Percentiles rank a stretch among this genome's conserved stretches.
Evolutionary conservation across 1,140 invertebrate species (phyloP).

Genomic region (Mya arenaria): DNA sequence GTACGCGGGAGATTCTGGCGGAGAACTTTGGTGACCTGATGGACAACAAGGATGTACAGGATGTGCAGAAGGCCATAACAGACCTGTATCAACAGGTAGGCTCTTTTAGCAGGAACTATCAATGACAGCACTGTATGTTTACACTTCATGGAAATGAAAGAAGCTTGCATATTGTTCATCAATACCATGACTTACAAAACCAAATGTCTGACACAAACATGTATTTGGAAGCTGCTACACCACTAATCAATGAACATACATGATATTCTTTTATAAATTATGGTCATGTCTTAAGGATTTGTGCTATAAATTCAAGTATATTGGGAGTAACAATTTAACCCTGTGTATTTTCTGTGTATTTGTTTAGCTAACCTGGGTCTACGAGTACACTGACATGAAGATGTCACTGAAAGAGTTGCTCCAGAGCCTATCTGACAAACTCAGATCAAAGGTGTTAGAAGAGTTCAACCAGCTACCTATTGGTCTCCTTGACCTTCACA

Average conservation of each 20-base stretch:
- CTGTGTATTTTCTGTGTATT: no score
- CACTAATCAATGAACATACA: no score
- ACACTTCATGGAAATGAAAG: no score
- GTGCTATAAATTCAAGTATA: no score
- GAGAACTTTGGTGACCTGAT: slow-evolving; percentile 62
- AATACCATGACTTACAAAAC: no score
- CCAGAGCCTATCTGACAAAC: slow-evolving; percentile 50
- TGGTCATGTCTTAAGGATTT: no score
- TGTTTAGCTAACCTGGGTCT: slow-evolving; percentile 57
- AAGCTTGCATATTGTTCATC: no score
- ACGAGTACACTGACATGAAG: slow-evolving; percentile 62
- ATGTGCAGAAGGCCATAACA: slow-evolving; percentile 48
- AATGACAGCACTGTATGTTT: no score
- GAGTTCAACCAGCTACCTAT: slow-evolving; percentile 68
- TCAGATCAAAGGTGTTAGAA: slow-evolving; percentile 61
- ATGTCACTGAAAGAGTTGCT: slow-evolving; percentile 34
- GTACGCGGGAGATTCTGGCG: slow-evolving; percentile 42
- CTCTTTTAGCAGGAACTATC: not conserved
- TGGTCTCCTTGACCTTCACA: slow-evolving; percentile 66
- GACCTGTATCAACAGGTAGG: slow-evolving; percentile 64
- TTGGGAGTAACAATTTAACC: no score
- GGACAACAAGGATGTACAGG: slow-evolving; percentile 56
- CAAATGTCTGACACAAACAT: no score
- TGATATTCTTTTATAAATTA: no score
- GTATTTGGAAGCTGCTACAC: no score